phyloP scores from a whole-genome alignment of 2,113 vertebrate genomes.

The Solenodon paradoxus region DNA sequence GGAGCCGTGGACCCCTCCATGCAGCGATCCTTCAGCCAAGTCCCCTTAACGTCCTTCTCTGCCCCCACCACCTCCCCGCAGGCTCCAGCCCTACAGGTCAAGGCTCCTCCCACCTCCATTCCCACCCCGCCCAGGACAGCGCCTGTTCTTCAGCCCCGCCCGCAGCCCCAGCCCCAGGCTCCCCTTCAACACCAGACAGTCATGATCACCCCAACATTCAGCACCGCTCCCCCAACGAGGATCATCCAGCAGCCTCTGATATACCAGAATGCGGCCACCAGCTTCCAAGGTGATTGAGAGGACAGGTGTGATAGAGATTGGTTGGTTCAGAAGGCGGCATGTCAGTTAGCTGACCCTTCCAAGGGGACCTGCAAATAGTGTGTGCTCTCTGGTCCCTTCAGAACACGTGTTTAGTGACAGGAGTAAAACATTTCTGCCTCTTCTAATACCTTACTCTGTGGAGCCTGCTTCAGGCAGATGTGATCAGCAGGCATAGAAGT shows the following conservation, averaged over 20 bases:
- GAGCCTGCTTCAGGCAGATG: background rate
- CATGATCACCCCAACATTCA: constrained; percentile 91
- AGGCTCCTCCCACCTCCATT: constrained; percentile 45
- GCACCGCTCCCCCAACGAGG: constrained; percentile 88
- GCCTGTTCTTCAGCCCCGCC: constrained; percentile 82
- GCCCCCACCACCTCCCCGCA: constrained; percentile 63
- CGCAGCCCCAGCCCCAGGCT: constrained; percentile 90
- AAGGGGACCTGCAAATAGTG: background rate
- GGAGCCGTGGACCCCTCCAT: constrained; percentile 59
- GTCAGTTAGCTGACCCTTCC: background rate
- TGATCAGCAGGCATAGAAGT: background rate
- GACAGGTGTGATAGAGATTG: background rate
- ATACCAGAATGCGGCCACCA: constrained; percentile 90
- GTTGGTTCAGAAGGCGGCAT: background rate
- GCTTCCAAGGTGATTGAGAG: constrained; percentile 90
- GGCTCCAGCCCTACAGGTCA: constrained; percentile 79
- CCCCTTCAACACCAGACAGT: constrained; percentile 89
- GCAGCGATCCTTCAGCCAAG: constrained; percentile 79
- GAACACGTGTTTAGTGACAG: too few relatives aligned
- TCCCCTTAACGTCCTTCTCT: constrained; percentile 73
- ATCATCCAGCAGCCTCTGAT: constrained; percentile 95
- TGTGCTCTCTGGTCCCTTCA: background rate
- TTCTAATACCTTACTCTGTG: background rate
- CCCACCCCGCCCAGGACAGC: constrained; percentile 60
- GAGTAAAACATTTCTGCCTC: too few relatives aligned